These are phyloP conservation scores for Calypte anna DNA, from an alignment of 2,113 vertebrate species.

Conservation along the genomic window DNA sequence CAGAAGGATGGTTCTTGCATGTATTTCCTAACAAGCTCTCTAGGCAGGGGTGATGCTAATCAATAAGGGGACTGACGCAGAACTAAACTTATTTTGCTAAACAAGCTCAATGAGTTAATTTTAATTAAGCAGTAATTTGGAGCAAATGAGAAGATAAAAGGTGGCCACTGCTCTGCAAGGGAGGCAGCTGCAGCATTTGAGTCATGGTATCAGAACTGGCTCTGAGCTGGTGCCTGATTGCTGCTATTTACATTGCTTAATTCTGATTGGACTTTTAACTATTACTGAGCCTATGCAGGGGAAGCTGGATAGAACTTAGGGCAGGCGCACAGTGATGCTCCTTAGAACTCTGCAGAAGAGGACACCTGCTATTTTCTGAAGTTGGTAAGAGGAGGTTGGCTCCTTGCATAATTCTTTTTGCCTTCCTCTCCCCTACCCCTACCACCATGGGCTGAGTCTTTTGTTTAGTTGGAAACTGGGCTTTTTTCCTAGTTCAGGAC, in stretches of 20 bases:
- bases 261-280: not conserved
- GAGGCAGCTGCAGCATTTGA: not conserved
- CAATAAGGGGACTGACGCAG: not conserved
- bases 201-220: not conserved
- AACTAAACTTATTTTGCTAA: not conserved
- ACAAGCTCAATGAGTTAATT: not conserved
- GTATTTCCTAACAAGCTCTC: not conserved
- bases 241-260: not conserved
- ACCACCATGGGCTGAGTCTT: not conserved
- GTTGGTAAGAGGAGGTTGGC: not conserved
- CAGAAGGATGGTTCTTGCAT: not conserved
- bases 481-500: not conserved
- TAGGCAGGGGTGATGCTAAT: not conserved
- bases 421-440: not conserved
- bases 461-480: not conserved
- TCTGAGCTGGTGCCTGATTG: not conserved
- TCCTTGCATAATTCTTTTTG: not conserved
- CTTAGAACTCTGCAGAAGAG: not conserved
- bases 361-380: not conserved
- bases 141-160: constrained; percentile 24
- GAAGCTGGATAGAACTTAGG: not conserved
- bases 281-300: not conserved
- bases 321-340: not conserved
- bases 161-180: not conserved
- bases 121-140: constrained; percentile 36